phyloP scores from a whole-genome alignment of 2,113 vertebrate species.

The Python bivittatus region DNA sequence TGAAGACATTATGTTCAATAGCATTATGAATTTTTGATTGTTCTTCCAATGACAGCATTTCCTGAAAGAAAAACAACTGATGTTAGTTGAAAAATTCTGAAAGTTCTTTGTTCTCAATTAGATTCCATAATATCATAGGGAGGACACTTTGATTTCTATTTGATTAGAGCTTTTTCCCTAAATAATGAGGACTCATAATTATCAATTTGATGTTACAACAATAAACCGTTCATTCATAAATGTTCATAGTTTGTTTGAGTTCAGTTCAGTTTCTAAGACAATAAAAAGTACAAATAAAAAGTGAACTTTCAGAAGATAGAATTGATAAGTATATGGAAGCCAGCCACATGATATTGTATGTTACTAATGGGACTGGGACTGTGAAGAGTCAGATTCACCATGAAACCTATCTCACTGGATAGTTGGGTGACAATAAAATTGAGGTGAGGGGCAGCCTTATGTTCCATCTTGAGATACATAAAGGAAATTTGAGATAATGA shows the following conservation, averaged over 20 bases:
- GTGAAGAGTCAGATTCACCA: not conserved
- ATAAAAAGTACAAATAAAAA: not conserved
- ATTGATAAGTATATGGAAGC: not conserved
- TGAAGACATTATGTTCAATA: not conserved
- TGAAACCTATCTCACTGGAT: not conserved
- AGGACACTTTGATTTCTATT: not conserved
- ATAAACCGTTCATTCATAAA: not conserved
- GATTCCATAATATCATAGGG: not conserved
- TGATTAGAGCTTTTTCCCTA: no score
- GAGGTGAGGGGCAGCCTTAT: not conserved
- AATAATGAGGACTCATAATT: no score
- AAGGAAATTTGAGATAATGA: not conserved
- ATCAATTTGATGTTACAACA: no score
- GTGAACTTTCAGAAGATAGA: not conserved
- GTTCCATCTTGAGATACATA: not conserved
- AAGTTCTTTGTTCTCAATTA: not conserved
- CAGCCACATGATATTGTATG: not conserved
- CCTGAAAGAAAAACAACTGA: not conserved
- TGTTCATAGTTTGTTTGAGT: not conserved
- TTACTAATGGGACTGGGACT: not conserved
- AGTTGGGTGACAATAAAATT: not conserved
- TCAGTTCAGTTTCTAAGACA: not conserved
- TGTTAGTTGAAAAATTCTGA: not conserved
- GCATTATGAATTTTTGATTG: not conserved
- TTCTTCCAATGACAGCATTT: not conserved